These are phyloP conservation scores for Cyrtonyx montezumae DNA, from an alignment of 2,113 vertebrate genomes.

Conservation along the genomic window DNA sequence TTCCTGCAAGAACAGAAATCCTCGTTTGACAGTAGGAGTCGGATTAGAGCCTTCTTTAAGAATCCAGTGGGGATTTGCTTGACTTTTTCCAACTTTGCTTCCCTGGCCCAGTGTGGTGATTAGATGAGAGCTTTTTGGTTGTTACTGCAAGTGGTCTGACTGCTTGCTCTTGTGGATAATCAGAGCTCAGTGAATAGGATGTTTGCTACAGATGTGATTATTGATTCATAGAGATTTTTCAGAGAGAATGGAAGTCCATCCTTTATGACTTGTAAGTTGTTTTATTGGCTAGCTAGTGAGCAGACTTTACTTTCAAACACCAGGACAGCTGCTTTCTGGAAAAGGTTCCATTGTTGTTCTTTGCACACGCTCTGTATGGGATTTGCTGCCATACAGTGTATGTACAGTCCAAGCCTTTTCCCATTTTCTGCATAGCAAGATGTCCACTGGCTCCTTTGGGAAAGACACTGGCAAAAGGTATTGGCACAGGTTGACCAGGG, in stretches of 20 bases:
- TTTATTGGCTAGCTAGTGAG: not conserved
- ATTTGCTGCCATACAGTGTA: not conserved
- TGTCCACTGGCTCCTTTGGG: not conserved
- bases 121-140: not conserved
- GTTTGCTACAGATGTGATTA: not conserved
- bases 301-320: not conserved
- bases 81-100: not conserved
- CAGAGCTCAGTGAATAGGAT: not conserved
- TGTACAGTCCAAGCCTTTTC: not conserved
- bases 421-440: not conserved
- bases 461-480: not conserved
- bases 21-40: not conserved
- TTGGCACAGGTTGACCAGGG: no score
- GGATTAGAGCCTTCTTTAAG: conserved; percentile 20
- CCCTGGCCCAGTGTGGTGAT: not conserved
- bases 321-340: not conserved
- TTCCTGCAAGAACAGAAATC: conserved; percentile 22
- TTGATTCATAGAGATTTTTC: not conserved
- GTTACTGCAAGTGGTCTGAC: not conserved
- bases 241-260: not conserved
- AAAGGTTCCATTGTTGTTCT: not conserved
- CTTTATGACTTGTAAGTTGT: not conserved
- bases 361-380: fast-evolving
- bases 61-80: not conserved
- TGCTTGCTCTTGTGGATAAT: not conserved